Evolutionary conservation across 2,888 invertebrate genomes (phyloP).

Genomic region (Phlogophora meticulosa): DNA sequence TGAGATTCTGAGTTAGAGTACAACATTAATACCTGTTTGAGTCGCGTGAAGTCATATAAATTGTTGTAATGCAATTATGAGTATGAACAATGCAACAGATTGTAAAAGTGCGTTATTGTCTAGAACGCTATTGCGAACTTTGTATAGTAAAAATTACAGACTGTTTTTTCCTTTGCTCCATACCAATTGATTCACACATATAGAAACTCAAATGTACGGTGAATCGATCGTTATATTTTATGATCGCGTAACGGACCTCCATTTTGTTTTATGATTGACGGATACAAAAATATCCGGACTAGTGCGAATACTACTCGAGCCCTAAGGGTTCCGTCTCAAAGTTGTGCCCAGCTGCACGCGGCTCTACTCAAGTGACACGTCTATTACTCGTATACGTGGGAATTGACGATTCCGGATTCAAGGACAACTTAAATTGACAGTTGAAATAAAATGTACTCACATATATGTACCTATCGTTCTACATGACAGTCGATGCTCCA

Average conservation of each 20-base stretch:
- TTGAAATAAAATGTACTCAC: too few species aligned
- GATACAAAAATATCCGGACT: too few species aligned
- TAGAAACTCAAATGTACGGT: slow-evolving; percentile 27
- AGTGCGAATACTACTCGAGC: background rate
- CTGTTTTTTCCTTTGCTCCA: background rate
- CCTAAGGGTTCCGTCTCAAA: too few species aligned
- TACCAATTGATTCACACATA: slow-evolving; percentile 13
- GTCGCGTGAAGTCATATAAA: slow-evolving; percentile 48
- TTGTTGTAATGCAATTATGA: slow-evolving; percentile 37
- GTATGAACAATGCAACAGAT: slow-evolving; percentile 26
- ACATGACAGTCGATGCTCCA: too few species aligned
- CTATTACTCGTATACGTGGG: too few species aligned
- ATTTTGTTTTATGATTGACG: slow-evolving; percentile 23
- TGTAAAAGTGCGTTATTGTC: background rate
- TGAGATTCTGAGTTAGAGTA: background rate
- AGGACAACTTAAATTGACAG: too few species aligned
- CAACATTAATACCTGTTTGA: slow-evolving; percentile 5
- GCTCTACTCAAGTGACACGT: too few species aligned
- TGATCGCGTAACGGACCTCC: slow-evolving; percentile 27
- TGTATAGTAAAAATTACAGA: background rate
- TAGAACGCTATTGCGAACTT: background rate
- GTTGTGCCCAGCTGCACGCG: too few species aligned
- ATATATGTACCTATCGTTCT: too few species aligned
- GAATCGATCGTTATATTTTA: slow-evolving; percentile 33
- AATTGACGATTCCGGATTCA: too few species aligned